These are phyloP conservation scores for Hoplodrina ambigua DNA, from an alignment of 2,888 invertebrate species.

Conservation along the genomic window DNA sequence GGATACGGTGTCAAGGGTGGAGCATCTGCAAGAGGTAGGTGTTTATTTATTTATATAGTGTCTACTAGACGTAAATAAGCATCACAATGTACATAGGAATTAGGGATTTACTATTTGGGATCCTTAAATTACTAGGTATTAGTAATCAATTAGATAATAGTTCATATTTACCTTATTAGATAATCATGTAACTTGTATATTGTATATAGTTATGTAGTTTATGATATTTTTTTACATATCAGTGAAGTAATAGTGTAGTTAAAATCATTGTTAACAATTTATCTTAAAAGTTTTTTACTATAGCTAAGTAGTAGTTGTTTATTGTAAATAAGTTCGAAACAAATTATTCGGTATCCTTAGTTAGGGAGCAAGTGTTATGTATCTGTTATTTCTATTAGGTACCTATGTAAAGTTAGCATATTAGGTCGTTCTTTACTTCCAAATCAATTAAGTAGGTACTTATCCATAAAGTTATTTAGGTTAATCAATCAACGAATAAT, in stretches of 20 bases:
- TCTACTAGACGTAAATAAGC: conserved; percentile 9
- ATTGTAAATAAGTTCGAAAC: not conserved
- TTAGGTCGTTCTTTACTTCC: no score
- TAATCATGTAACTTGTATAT: not conserved
- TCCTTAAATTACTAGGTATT: no score
- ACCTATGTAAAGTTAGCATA: no score
- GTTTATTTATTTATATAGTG: conserved; percentile 9
- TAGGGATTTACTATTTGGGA: no score
- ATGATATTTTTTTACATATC: not conserved
- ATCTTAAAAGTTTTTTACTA: not conserved
- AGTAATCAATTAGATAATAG: conserved; percentile 9
- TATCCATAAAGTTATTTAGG: no score
- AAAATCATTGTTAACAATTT: not conserved
- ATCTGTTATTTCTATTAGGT: not conserved
- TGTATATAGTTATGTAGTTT: not conserved
- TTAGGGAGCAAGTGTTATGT: no score
- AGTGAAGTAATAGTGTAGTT: not conserved
- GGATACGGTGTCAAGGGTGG: conserved; percentile 85
- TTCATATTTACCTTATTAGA: no score
- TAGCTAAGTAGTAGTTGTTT: not conserved
- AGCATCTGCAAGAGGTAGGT: conserved; percentile 81
- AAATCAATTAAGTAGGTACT: no score
- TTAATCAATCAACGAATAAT: no score
- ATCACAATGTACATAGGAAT: conserved; percentile 1
- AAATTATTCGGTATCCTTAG: not conserved